Conservation (phyloP, 2,113 vertebrate genomes). For the Cygnus atratus region DNA sequence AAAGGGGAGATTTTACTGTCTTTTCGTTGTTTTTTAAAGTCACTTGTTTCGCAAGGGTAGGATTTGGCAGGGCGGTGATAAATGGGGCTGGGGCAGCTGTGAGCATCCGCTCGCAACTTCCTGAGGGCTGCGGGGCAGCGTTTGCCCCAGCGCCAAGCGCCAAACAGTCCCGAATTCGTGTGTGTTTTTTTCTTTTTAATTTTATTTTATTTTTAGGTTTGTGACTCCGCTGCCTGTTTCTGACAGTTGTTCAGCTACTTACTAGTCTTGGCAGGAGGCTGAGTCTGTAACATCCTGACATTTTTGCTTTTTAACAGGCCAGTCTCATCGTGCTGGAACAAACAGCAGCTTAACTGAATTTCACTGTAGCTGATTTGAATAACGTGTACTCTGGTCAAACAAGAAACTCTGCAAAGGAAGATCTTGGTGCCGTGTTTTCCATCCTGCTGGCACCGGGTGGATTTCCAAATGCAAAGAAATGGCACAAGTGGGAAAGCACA, state of each 20-base stretch:
- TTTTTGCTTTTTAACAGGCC: constrained; percentile 70
- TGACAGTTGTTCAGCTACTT: constrained; percentile 61
- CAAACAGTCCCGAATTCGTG: not conserved
- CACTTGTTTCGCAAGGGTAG: not conserved
- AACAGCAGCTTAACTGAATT: constrained; percentile 68
- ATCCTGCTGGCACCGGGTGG: not conserved
- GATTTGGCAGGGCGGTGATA: not conserved
- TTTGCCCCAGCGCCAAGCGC: not conserved
- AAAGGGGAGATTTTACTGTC: not conserved
- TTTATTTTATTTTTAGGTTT: not conserved
- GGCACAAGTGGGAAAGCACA: not conserved
- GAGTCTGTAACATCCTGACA: constrained; percentile 71
- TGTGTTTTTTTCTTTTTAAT: not conserved
- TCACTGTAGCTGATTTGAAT: constrained; percentile 56
- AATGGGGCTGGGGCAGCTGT: not conserved
- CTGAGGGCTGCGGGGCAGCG: not conserved
- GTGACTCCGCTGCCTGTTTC: constrained; percentile 19
- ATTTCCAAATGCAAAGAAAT: not conserved
- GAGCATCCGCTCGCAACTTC: not conserved
- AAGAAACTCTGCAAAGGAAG: constrained; percentile 25
- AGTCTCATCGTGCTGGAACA: constrained; percentile 64
- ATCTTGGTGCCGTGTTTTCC: not conserved
- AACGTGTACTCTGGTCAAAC: constrained; percentile 52
- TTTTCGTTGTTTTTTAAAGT: fast-evolving
- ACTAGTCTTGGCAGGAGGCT: constrained; percentile 65